Evolutionary conservation across 1,140 invertebrate genomes (phyloP).

Genomic region (Rhagoletis zephyria): DNA sequence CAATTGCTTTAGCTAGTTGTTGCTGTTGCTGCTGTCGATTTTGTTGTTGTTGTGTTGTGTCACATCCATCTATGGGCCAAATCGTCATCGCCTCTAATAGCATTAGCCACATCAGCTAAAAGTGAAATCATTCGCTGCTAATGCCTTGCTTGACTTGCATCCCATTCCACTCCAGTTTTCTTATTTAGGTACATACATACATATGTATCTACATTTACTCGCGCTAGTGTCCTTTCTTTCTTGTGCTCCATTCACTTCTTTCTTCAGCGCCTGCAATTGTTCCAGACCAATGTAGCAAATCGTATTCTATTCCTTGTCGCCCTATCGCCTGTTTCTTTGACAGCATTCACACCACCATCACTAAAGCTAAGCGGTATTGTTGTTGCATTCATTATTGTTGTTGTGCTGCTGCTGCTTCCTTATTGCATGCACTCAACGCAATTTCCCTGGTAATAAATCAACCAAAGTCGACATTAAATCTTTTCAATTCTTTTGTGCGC

Average conservation of each 20-base stretch:
- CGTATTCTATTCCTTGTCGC: background rate
- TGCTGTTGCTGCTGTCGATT: background rate
- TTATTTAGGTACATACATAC: background rate
- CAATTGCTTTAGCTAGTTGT: background rate
- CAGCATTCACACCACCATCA: slow-evolving; percentile 27
- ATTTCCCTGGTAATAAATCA: slow-evolving; percentile 73
- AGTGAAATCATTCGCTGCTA: slow-evolving; percentile 42
- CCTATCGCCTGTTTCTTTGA: slow-evolving; percentile 8
- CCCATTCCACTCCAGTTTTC: background rate
- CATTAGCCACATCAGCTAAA: slow-evolving; percentile 51
- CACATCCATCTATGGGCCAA: background rate
- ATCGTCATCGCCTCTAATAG: slow-evolving; percentile 46
- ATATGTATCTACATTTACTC: background rate
- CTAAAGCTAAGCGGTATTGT: slow-evolving; percentile 22
- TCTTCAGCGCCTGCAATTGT: slow-evolving; percentile 15
- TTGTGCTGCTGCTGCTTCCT: background rate
- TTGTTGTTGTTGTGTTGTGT: background rate
- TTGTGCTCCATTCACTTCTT: background rate
- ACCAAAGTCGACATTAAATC: slow-evolving; percentile 74
- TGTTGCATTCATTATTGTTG: slow-evolving; percentile 10
- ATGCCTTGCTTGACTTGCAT: slow-evolving; percentile 18
- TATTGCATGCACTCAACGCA: slow-evolving; percentile 65
- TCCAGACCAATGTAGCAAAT: slow-evolving; percentile 34
- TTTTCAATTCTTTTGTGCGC: slow-evolving; percentile 62
- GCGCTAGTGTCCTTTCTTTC: slow-evolving; percentile 30